phyloP scores from a whole-genome alignment of 2,888 invertebrate species.

The Hypselothyrea guttata region DNA sequence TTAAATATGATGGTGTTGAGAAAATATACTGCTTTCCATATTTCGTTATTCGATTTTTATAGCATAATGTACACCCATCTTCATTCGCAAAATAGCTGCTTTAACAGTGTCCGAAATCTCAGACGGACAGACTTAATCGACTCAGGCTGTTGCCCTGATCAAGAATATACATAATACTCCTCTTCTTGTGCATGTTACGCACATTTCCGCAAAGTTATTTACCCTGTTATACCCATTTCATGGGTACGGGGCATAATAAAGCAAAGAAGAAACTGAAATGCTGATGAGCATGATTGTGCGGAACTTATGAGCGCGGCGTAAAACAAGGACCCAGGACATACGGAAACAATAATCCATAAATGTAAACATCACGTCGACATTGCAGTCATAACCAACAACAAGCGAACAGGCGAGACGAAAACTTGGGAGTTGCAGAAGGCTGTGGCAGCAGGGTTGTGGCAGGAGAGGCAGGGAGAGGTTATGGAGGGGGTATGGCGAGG shows the following conservation, averaged over 20 bases:
- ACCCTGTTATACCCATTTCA: too few species aligned
- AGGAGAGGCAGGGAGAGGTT: constrained; percentile 13
- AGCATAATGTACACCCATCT: too few species aligned
- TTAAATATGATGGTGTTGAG: too few species aligned
- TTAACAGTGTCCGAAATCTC: too few species aligned
- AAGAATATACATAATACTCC: too few species aligned
- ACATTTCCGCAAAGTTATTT: too few species aligned
- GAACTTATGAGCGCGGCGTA: constrained; percentile 52
- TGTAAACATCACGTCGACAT: constrained; percentile 80
- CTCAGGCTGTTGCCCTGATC: too few species aligned
- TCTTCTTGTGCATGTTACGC: too few species aligned
- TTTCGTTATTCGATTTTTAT: too few species aligned
- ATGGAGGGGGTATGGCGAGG: constrained; percentile 1
- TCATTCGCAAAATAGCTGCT: too few species aligned
- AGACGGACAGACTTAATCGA: too few species aligned
- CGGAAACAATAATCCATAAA: constrained; percentile 81
- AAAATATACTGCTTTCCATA: too few species aligned
- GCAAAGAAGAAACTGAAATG: constrained; percentile 28
- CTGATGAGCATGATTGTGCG: constrained; percentile 73
- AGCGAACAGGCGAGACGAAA: constrained; percentile 49
- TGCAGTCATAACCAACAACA: constrained; percentile 59
- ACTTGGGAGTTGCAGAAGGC: constrained; percentile 22
- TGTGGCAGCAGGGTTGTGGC: neutral
- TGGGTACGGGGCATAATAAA: neutral
- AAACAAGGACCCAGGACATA: constrained; percentile 75